Evolutionary conservation across 2,113 vertebrate genomes (phyloP), one percentile per base, ranked within the genome.

Genomic region (Patagioenas fasciata): DNA sequence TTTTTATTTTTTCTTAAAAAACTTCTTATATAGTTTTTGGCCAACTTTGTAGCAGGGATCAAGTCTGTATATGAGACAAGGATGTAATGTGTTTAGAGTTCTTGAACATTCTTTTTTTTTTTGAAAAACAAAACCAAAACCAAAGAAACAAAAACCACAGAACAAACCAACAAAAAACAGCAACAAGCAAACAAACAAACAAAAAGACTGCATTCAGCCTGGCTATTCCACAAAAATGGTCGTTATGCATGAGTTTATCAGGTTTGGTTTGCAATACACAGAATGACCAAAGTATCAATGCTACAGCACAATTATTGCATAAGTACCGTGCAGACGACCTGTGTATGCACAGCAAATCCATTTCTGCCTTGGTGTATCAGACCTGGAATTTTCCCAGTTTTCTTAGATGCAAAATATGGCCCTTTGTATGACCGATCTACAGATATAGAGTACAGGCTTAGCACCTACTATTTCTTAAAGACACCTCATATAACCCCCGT

Each of bases 401-500:
- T 86, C 17, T 5, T 13, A 66, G 24, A 21, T n/a, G 13, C 5
- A 89, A 73, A 70, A 85, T 69, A 70, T 4, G 11, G n/a, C 54
- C 31, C 5, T 82, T 92, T 54, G 5, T 53, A 64, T 51, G 34
- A 65, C 47, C 17, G 15, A 26, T 24, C 31, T 64, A 15, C 24
- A 79, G 24, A 32, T 20, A 19, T 1, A n/a, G 5, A 13, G 4
- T 34, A 38, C 15, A 70, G 19, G 50, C 44, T 78, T 61, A 38
- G 19, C 29, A 80, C 0, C 0, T n/a, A 12, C 3, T 70, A 2
- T 21, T 80, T 80, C 38, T 47, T 32, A 73, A 14, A 77, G 14
- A 47, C 13, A 2, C 12, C 8, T 82, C 58, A 10, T 70, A 24
- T 61, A 69, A 13, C 8, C 23, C 7, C 23, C 19, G 4, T 0